Evolutionary conservation across 2,113 vertebrate species (phyloP).

Genomic region (Lagopus muta): DNA sequence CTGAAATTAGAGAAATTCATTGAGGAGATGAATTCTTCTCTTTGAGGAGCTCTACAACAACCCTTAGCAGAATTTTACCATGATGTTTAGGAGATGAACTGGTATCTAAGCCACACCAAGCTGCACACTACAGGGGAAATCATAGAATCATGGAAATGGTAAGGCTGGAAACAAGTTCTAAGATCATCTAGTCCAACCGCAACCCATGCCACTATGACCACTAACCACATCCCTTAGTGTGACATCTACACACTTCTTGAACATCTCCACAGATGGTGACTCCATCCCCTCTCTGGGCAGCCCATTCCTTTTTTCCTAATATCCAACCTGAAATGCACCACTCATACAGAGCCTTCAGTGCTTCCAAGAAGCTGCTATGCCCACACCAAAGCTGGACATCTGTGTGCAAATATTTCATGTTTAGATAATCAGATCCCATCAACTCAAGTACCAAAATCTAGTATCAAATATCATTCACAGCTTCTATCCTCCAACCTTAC

Average conservation of each 20-base stretch:
- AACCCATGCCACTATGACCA: too few species aligned
- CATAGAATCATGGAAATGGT: too few species aligned
- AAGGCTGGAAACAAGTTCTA: too few species aligned
- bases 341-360: accelerated
- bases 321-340: background rate
- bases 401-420: background rate
- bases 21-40: too few species aligned
- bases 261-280: too few species aligned
- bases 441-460: background rate
- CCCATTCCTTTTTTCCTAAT: too few species aligned
- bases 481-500: background rate
- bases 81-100: background rate
- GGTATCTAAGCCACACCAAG: background rate
- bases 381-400: background rate
- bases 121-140: accelerated
- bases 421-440: background rate
- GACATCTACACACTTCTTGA: too few species aligned
- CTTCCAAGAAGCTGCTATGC: background rate
- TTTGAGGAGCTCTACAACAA: background rate
- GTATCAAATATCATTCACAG: background rate
- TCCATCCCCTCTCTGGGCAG: too few species aligned
- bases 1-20: background rate
- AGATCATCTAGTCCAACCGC: too few species aligned
- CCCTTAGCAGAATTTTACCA: background rate
- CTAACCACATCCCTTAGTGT: too few species aligned